Conservation (phyloP, 2,113 vertebrate species). For the Clinocottus analis region DNA sequence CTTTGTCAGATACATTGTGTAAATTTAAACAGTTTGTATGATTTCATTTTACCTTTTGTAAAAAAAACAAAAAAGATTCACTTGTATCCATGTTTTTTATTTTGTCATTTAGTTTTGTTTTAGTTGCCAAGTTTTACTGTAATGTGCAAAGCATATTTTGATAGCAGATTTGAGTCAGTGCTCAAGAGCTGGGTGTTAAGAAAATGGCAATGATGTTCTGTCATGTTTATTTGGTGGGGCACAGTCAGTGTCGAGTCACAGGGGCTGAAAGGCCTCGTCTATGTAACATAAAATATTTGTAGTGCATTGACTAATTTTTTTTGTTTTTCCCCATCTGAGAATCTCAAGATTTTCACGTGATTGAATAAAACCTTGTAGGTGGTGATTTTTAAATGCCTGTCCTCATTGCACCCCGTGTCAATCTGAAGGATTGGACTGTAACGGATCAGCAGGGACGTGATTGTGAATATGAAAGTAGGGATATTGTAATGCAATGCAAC, state of each 20-base stretch:
- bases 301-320: constrained; percentile 73
- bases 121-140: constrained; percentile 82
- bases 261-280: constrained; percentile 37
- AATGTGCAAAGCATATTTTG: constrained; percentile 83
- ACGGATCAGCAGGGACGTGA: background rate
- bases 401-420: background rate
- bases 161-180: constrained; percentile 61
- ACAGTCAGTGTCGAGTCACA: constrained; percentile 38
- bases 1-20: constrained; percentile 78
- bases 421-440: background rate
- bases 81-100: constrained; percentile 73
- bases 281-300: constrained; percentile 79
- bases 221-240: constrained; percentile 60
- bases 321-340: constrained; percentile 50
- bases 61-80: constrained; percentile 68
- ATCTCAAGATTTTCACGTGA: constrained; percentile 68
- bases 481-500: background rate
- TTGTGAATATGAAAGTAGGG: background rate
- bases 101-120: constrained; percentile 74
- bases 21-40: constrained; percentile 81
- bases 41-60: constrained; percentile 84
- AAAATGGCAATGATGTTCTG: constrained; percentile 47
- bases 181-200: constrained; percentile 52
- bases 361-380: constrained; percentile 77
- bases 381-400: constrained; percentile 75